Conservation (phyloP, 2,113 vertebrate genomes). For the Ageneiosus marmoratus region DNA sequence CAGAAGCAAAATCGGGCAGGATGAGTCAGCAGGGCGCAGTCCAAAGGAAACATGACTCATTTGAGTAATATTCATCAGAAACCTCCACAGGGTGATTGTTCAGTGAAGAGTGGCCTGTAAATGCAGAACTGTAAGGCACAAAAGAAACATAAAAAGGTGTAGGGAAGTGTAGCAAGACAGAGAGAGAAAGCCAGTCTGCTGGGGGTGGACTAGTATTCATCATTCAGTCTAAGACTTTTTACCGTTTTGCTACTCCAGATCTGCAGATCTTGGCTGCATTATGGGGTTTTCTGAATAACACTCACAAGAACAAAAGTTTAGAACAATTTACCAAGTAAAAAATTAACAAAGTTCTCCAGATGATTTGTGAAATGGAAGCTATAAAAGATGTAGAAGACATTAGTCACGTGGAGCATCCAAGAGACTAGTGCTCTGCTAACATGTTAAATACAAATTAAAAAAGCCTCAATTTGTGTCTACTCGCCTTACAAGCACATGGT, state of each 20-base stretch:
- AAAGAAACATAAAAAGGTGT: background rate
- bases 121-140: constrained; percentile 33
- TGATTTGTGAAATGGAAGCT: background rate
- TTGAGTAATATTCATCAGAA: constrained; percentile 75
- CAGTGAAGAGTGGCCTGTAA: constrained; percentile 66
- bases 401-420: background rate
- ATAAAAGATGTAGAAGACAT: background rate
- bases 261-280: constrained; percentile 66
- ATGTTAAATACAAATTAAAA: background rate
- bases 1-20: constrained; percentile 49
- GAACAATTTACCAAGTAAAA: constrained; percentile 59
- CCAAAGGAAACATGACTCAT: constrained; percentile 82
- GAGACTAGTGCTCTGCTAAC: background rate
- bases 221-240: constrained; percentile 59
- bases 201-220: constrained; percentile 54
- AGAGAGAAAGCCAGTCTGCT: constrained; percentile 15
- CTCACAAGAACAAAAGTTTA: constrained; percentile 62
- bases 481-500: background rate
- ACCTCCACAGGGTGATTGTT: constrained; percentile 73
- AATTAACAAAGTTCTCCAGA: background rate
- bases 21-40: constrained; percentile 66
- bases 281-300: constrained; percentile 74
- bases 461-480: background rate
- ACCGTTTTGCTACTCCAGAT: constrained; percentile 63
- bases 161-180: constrained; percentile 24